Evolutionary conservation across 2,797 vertebrate species (phyloP).

Genomic region (Eulemur mongoz): DNA sequence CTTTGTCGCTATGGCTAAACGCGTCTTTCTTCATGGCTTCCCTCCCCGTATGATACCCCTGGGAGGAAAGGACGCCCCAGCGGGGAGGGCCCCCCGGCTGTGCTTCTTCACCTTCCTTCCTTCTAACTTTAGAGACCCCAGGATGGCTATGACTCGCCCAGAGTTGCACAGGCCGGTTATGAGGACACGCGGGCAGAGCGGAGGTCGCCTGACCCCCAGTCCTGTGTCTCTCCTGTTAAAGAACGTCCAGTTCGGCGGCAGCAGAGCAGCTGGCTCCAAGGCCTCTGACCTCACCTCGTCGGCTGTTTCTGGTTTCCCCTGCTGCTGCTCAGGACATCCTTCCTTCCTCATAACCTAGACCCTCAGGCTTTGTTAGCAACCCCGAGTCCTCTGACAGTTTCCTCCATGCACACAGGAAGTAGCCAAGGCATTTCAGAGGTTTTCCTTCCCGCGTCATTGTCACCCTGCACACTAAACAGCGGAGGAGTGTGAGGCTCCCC

Average conservation of each 20-base stretch:
- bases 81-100: not conserved
- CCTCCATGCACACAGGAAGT: not conserved
- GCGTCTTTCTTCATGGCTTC: not conserved
- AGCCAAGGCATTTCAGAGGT: not conserved
- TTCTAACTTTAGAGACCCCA: not conserved
- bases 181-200: accelerated
- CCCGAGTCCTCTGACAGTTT: not conserved
- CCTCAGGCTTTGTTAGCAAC: not conserved
- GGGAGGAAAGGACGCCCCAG: not conserved
- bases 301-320: not conserved
- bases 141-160: not conserved
- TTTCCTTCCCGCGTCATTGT: not conserved
- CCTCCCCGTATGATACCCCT: not conserved
- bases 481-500: not conserved
- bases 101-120: not conserved
- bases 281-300: not conserved
- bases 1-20: not conserved
- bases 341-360: constrained; percentile 11
- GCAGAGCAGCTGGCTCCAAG: accelerated
- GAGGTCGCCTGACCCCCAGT: not conserved
- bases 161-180: not conserved
- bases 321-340: not conserved
- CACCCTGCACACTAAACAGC: too few species aligned
- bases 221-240: not conserved
- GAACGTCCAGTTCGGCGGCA: not conserved